phyloP scores from a whole-genome alignment of 2,888 invertebrate genomes.

The Eustalomyia histrio region DNA sequence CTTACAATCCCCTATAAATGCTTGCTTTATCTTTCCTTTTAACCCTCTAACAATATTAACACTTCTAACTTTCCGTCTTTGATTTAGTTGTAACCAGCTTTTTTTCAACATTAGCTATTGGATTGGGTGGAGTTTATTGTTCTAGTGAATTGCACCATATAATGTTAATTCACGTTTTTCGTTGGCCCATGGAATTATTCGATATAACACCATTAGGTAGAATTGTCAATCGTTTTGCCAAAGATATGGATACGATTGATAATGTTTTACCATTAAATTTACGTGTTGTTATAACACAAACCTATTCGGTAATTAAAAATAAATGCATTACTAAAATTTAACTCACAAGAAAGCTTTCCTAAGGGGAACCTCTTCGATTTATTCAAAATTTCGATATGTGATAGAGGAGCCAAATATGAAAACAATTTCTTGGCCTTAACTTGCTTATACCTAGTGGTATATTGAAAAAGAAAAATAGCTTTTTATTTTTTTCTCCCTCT shows the following conservation, averaged over 20 bases:
- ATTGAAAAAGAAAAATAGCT: background rate
- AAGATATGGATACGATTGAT: constrained; percentile 83
- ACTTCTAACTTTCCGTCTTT: background rate
- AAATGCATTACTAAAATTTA: background rate
- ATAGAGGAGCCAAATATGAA: background rate
- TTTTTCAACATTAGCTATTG: constrained; percentile 76
- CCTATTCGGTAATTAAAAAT: constrained; percentile 78
- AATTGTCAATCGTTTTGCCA: constrained; percentile 85
- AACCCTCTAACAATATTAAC: too few species aligned
- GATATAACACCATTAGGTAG: constrained; percentile 89
- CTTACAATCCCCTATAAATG: too few species aligned
- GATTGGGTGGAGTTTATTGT: constrained; percentile 81
- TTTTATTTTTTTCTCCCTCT: background rate
- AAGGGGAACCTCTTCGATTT: too few species aligned
- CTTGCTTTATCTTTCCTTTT: too few species aligned
- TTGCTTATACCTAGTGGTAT: background rate
- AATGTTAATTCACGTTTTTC: constrained; percentile 83
- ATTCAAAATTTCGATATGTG: too few species aligned
- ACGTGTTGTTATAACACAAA: constrained; percentile 76
- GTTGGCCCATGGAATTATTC: constrained; percentile 87
- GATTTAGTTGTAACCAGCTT: constrained; percentile 75
- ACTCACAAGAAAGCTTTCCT: too few species aligned
- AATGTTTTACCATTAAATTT: constrained; percentile 80
- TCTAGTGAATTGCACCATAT: constrained; percentile 82
- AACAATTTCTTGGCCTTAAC: background rate